A percentile compares a stretch with the other conserved stretches of the same genome.
phyloP scores from a whole-genome alignment of 30 jellyfish, hydroid and myxozoan genomes.

The Phacellophora camtschatica region DNA sequence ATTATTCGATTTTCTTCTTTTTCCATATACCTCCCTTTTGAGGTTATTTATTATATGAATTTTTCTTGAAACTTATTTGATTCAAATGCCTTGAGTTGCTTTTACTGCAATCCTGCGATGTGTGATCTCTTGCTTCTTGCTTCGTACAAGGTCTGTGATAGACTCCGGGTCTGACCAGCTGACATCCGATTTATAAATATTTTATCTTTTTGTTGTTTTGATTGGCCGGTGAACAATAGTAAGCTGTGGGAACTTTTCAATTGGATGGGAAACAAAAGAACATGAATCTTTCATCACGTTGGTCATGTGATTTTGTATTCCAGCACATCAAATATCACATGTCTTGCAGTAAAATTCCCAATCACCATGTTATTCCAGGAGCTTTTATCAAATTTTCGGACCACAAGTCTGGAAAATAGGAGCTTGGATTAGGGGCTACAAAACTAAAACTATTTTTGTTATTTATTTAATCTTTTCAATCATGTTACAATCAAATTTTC shows the following conservation, averaged over 20 bases:
- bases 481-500: too few species aligned
- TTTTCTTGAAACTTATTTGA: background rate
- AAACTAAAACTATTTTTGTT: too few species aligned
- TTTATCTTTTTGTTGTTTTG: background rate
- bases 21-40: conserved; percentile 41
- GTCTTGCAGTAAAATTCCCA: too few species aligned
- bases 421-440: too few species aligned
- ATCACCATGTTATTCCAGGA: too few species aligned
- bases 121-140: too few species aligned
- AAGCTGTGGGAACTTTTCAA: background rate
- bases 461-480: too few species aligned
- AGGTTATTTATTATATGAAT: background rate
- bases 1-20: conserved; percentile 58
- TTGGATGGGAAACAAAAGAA: conserved; percentile 17
- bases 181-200: background rate
- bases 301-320: conserved; percentile 30
- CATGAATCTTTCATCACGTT: conserved; percentile 35
- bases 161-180: conserved; percentile 30
- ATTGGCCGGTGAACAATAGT: conserved; percentile 12
- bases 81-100: background rate
- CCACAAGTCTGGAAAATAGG: too few species aligned
- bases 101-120: background rate
- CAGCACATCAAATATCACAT: background rate
- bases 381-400: too few species aligned
- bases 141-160: conserved; percentile 34